These are phyloP conservation scores for Takifugu flavidus DNA, from an alignment of 2,113 vertebrate genomes.

Conservation along the genomic window DNA sequence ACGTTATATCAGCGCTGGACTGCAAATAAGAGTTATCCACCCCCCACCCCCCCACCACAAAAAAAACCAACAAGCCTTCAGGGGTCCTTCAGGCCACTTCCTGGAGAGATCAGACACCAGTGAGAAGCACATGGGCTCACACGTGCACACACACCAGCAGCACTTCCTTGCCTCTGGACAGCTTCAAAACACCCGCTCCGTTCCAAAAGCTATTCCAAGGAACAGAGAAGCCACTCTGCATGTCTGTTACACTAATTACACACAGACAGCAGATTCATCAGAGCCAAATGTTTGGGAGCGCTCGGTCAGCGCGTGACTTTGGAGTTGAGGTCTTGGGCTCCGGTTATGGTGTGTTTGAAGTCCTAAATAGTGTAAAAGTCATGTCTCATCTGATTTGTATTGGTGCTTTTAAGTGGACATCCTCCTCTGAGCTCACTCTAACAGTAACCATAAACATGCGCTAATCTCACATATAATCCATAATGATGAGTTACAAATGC, in stretches of 20 bases:
- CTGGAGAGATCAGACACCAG: no score
- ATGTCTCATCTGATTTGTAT: not conserved
- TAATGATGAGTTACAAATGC: not conserved
- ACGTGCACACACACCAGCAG: conserved; percentile 1
- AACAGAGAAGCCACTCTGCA: conserved; percentile 11
- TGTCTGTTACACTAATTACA: conserved; percentile 27
- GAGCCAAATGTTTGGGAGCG: not conserved
- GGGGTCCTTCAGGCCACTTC: no score
- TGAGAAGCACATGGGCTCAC: no score
- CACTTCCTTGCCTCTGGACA: conserved; percentile 5
- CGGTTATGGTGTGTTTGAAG: no score
- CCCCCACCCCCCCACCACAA: no score
- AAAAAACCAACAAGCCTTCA: no score
- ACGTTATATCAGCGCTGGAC: no score
- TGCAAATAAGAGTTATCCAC: no score
- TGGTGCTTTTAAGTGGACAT: conserved; percentile 58
- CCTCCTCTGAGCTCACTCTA: conserved; percentile 25
- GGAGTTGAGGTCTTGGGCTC: no score
- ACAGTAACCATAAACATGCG: no score
- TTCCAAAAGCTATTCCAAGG: conserved; percentile 55
- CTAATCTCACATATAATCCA: not conserved
- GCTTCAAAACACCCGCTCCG: conserved; percentile 27
- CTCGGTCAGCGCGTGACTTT: no score
- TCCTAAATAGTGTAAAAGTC: not conserved
- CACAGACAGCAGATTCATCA: not conserved